Evolutionary conservation across 2,888 invertebrate genomes (phyloP).

Genomic region (Alcis repandata): DNA sequence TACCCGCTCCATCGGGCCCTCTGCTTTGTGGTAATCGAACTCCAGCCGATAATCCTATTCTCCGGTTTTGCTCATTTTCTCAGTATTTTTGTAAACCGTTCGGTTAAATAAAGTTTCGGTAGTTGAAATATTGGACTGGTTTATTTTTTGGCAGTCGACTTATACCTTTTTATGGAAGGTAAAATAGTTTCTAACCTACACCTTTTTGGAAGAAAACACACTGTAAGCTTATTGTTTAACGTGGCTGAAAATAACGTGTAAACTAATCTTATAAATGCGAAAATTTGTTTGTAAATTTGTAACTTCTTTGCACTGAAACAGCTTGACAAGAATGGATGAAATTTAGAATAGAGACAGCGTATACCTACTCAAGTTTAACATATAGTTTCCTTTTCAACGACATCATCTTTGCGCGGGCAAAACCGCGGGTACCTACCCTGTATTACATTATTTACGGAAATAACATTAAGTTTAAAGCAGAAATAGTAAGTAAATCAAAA

Average conservation of each 20-base stretch:
- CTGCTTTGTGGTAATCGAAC: slow-evolving; percentile 13
- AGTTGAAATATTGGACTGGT: slow-evolving; percentile 15
- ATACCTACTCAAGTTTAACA: too few relatives aligned
- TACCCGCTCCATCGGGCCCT: slow-evolving; percentile 7
- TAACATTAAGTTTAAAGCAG: not conserved
- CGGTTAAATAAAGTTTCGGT: not conserved
- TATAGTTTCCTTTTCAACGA: too few relatives aligned
- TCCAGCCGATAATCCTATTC: slow-evolving; percentile 4
- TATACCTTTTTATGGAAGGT: not conserved
- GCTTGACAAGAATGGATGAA: too few relatives aligned
- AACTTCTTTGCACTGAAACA: too few relatives aligned
- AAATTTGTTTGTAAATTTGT: too few relatives aligned
- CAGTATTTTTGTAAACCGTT: slow-evolving; percentile 12
- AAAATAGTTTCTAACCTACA: not conserved
- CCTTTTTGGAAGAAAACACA: not conserved
- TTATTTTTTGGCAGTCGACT: not conserved
- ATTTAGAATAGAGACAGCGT: too few relatives aligned
- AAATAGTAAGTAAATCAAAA: slow-evolving; percentile 9
- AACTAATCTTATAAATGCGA: too few relatives aligned
- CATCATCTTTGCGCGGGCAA: too few relatives aligned
- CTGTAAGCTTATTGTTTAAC: too few relatives aligned
- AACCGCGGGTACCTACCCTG: not conserved
- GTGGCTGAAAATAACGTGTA: too few relatives aligned
- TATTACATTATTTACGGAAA: not conserved
- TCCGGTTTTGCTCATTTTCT: not conserved